These are phyloP conservation scores for Philopotamus ludificatus DNA, from an alignment of 1,140 invertebrate genomes.

Conservation along the genomic window DNA sequence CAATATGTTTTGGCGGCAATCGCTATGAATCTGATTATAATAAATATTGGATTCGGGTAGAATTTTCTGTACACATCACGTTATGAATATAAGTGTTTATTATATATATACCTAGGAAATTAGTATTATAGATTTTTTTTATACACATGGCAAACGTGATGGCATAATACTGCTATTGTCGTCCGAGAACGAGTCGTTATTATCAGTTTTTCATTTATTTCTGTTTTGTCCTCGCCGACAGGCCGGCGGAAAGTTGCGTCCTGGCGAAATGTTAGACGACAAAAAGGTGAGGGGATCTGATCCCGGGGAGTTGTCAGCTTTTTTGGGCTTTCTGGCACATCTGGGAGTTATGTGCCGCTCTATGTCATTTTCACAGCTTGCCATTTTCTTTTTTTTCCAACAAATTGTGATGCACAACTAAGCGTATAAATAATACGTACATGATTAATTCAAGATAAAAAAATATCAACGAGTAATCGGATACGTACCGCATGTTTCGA, in stretches of 20 bases:
- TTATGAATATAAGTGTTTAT: too few species aligned
- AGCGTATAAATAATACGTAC: not conserved
- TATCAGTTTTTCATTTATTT: conserved; percentile 28
- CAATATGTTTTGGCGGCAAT: too few species aligned
- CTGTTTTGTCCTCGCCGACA: conserved; percentile 33
- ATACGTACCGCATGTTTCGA: too few species aligned
- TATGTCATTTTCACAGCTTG: conserved; percentile 24
- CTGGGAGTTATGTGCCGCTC: conserved; percentile 4
- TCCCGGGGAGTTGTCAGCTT: conserved; percentile 18
- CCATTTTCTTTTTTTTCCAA: not conserved
- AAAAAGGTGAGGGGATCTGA: conserved; percentile 76
- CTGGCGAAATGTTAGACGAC: conserved; percentile 88
- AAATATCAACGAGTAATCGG: too few species aligned
- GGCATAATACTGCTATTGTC: too few species aligned
- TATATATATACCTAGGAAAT: too few species aligned
- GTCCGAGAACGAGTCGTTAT: not conserved
- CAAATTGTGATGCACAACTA: conserved; percentile 15
- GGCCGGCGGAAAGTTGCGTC: conserved; percentile 73
- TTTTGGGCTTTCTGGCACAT: conserved; percentile 4
- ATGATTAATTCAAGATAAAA: not conserved
- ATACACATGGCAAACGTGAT: too few species aligned
- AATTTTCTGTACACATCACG: too few species aligned
- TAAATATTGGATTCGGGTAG: too few species aligned
- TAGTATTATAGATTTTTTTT: too few species aligned
- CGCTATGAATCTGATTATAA: too few species aligned